These are phyloP conservation scores for Pandemis heparana DNA, from an alignment of 2,888 invertebrate species.

Conservation along the genomic window DNA sequence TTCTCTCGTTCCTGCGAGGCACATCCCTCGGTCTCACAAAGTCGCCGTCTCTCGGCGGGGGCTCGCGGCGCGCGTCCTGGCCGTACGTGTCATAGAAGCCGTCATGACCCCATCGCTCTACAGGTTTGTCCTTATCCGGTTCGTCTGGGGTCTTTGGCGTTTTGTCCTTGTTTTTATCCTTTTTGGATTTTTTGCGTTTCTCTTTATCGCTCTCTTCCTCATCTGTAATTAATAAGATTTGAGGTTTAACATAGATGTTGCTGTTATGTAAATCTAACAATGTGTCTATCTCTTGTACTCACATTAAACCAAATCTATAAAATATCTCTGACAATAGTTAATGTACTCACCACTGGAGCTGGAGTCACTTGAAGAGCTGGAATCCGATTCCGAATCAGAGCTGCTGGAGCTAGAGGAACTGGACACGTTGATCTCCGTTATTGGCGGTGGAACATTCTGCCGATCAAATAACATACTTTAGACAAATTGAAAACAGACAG, in stretches of 20 bases:
- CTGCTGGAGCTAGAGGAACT: constrained; percentile 73
- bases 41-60: constrained; percentile 51
- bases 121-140: constrained; percentile 52
- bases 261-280: neutral
- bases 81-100: constrained; percentile 80
- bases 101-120: constrained; percentile 77
- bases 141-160: constrained; percentile 57
- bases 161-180: constrained; percentile 58
- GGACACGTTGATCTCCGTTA: constrained; percentile 71
- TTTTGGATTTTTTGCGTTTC: constrained; percentile 63
- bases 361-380: constrained; percentile 69
- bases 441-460: constrained; percentile 74
- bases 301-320: too few species aligned
- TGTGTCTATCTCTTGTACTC: neutral
- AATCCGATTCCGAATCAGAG: constrained; percentile 64
- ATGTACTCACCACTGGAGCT: constrained; percentile 68
- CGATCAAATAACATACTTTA: constrained; percentile 24
- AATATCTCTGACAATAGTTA: too few species aligned
- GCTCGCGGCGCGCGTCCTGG: constrained; percentile 66
- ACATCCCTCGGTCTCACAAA: constrained; percentile 57
- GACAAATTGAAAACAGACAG: too few species aligned
- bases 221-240: constrained; percentile 54
- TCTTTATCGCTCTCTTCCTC: constrained; percentile 60
- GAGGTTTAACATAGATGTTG: neutral
- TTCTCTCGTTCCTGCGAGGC: constrained; percentile 49